Conservation (phyloP, 2,797 vertebrate species). For the Calcarius lapponicus region DNA sequence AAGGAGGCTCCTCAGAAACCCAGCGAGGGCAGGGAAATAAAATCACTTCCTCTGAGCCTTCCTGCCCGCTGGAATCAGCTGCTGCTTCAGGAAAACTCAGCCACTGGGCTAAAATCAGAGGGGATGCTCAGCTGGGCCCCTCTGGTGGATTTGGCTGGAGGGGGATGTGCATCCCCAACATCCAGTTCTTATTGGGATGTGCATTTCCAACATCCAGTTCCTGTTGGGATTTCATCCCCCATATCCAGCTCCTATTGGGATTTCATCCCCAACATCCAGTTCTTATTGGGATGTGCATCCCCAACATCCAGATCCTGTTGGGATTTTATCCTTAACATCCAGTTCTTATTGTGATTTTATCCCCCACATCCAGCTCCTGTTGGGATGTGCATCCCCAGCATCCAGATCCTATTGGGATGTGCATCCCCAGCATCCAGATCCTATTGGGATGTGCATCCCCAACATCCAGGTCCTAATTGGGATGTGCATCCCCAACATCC, state of each 20-base stretch:
- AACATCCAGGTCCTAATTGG: neutral
- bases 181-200: neutral
- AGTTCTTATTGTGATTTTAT: neutral
- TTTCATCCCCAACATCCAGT: neutral
- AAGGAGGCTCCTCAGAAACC: slow-evolving; percentile 18
- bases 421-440: neutral
- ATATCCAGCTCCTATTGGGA: neutral
- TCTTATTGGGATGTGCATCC: too few species aligned
- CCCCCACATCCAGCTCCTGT: neutral
- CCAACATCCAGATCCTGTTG: accelerated
- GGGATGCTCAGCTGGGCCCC: neutral
- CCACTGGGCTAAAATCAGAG: accelerated
- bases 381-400: accelerated
- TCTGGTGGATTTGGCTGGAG: accelerated
- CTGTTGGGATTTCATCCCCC: accelerated
- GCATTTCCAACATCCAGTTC: accelerated
- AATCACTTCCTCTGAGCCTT: neutral
- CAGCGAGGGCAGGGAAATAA: slow-evolving; percentile 24
- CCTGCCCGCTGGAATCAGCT: neutral
- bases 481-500: too few species aligned
- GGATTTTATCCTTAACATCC: neutral
- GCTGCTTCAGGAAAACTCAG: neutral
- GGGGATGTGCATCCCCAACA: neutral
- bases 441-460: accelerated
- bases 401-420: neutral